phyloP scores from a whole-genome alignment of 2,888 invertebrate genomes.

The Zootermopsis nevadensis region DNA sequence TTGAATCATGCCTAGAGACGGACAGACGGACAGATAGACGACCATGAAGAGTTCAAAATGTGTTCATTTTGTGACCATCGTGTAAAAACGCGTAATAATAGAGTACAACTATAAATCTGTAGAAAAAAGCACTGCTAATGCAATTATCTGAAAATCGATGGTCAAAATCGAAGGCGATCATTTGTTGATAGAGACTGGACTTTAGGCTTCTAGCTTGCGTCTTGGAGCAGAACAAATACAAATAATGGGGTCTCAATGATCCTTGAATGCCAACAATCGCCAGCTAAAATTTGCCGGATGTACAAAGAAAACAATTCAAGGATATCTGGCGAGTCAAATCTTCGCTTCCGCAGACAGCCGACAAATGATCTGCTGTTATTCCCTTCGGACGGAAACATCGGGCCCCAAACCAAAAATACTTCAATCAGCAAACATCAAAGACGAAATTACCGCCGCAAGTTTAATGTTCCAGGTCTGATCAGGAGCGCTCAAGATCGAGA shows the following conservation, averaged over 20 bases:
- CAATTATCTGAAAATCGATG: conserved; percentile 25
- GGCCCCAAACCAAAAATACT: background rate
- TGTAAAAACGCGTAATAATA: too few species aligned
- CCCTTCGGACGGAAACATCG: background rate
- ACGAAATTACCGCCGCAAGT: too few species aligned
- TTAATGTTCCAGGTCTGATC: too few species aligned
- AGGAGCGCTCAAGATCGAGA: too few species aligned
- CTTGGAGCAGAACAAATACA: too few species aligned
- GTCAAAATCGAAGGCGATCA: background rate
- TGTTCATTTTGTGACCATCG: too few species aligned
- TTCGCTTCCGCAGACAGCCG: background rate
- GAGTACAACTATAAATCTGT: too few species aligned
- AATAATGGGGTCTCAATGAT: background rate
- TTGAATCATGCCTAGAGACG: too few species aligned
- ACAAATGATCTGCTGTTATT: background rate
- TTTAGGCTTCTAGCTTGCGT: too few species aligned
- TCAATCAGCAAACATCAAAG: background rate
- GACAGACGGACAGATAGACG: too few species aligned
- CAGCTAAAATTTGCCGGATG: background rate
- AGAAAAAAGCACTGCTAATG: background rate
- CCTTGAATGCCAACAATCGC: background rate
- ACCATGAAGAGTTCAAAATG: too few species aligned
- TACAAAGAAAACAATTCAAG: background rate
- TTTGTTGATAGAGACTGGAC: too few species aligned
- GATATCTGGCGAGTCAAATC: background rate